phyloP scores from a whole-genome alignment of 1,140 invertebrate species.

The Bombus difficillimus region DNA sequence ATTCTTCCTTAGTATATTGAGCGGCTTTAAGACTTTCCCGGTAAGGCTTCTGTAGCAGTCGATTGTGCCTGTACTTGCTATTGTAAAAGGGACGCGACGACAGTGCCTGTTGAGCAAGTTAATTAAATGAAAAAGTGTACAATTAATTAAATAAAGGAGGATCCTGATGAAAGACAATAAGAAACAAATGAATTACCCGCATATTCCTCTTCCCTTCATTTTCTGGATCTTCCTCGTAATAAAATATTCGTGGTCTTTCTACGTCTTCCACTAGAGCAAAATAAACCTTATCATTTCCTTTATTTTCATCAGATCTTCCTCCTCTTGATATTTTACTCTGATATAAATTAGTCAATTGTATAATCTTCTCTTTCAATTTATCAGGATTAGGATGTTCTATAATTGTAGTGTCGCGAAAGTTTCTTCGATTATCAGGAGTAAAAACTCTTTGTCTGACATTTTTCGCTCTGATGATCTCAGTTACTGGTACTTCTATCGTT shows the following conservation, averaged over 20 bases:
- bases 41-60: no score
- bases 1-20: not conserved
- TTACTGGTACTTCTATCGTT: conserved; percentile 23
- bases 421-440: not conserved
- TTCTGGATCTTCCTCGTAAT: not conserved
- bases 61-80: not conserved
- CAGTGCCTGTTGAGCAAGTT: not conserved
- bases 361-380: not conserved
- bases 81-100: not conserved
- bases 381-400: conserved; percentile 6
- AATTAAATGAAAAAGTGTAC: not conserved
- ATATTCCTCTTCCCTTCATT: not conserved
- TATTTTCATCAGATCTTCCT: not conserved
- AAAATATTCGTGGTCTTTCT: conserved; percentile 43
- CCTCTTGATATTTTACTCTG: not conserved
- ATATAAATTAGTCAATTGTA: not conserved
- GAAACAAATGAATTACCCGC: not conserved
- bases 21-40: not conserved
- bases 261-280: conserved; percentile 49
- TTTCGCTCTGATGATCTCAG: conserved; percentile 42
- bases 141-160: not conserved
- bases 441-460: conserved; percentile 43
- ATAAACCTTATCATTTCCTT: conserved; percentile 12
- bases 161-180: not conserved
- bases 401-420: conserved; percentile 36